These are phyloP conservation scores for Nibea coibor DNA, from an alignment of 2,113 vertebrate genomes.

Conservation along the genomic window DNA sequence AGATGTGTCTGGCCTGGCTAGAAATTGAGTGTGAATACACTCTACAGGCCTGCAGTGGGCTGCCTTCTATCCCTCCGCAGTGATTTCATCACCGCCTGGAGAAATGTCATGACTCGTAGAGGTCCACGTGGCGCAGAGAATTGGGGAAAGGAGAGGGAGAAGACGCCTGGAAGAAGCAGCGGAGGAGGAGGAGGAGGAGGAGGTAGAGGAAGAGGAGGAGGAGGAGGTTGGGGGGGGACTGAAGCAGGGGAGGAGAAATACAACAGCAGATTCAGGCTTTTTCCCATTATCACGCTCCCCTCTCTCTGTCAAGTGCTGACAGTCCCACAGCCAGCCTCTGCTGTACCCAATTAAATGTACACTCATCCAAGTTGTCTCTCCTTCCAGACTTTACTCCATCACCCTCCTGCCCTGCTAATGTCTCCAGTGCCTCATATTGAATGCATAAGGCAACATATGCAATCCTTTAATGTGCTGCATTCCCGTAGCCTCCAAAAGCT, in stretches of 20 bases:
- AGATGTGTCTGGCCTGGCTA: slow-evolving; percentile 63
- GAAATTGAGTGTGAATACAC: slow-evolving; percentile 72
- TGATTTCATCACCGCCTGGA: slow-evolving; percentile 78
- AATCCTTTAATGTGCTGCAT: slow-evolving; percentile 61
- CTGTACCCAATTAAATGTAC: slow-evolving; percentile 79
- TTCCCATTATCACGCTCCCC: slow-evolving; percentile 72
- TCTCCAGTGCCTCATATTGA: slow-evolving; percentile 63
- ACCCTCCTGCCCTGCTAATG: slow-evolving; percentile 32
- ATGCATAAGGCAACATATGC: slow-evolving; percentile 65
- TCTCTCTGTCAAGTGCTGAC: slow-evolving; percentile 70
- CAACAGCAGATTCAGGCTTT: slow-evolving; percentile 65
- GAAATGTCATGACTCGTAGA: slow-evolving; percentile 82
- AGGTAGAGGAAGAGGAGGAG: slow-evolving; percentile 44
- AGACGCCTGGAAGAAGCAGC: slow-evolving; percentile 63
- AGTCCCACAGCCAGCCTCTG: slow-evolving; percentile 70
- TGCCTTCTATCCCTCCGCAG: slow-evolving; percentile 65
- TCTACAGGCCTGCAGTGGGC: slow-evolving; percentile 61
- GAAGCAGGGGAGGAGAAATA: slow-evolving; percentile 55
- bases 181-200: slow-evolving; percentile 19
- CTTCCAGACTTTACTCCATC: slow-evolving; percentile 69
- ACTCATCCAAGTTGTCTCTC: slow-evolving; percentile 75
- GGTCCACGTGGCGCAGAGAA: slow-evolving; percentile 81
- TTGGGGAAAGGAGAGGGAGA: slow-evolving; percentile 50
- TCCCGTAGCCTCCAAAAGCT: slow-evolving; percentile 44
- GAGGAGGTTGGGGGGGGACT: background rate